Base-by-base conservation (phyloP, 2,797 vertebrate species). In the Sebastes vulpes region DNA sequence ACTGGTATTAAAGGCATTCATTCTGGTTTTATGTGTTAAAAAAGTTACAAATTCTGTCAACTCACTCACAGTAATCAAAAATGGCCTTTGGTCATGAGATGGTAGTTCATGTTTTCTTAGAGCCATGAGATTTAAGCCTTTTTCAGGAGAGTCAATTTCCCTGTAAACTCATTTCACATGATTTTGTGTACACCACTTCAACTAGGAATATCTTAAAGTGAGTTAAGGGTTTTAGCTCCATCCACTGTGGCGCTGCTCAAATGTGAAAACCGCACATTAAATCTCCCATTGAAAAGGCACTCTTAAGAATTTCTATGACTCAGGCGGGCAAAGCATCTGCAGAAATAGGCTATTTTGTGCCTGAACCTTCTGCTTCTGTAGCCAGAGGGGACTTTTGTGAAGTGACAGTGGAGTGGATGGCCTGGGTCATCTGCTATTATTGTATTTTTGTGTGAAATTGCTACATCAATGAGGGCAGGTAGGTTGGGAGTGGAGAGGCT, bases 391-490 rank as follows among this genome's bases (percentile, higher is more conserved):
- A 48, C 70, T 77, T 89, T 74, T 73, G 65, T 77, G 81, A 82
- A 89, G 85, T 54, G 82, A 87, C 81, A 84, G 70, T 80, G 58
- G 68, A 90, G 88, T 68, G 68, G 82, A 82, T 72, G 82, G 83
- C 72, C 74, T 10, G 38, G 82, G 88, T 89, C 86, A 77, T 81
- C 67, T 59, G 84, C 85, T 65, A 75, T 88, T 89, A 85, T 85
- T 83, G 80, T 84, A 77, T 89, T 82, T 89, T 71, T 80, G 80
- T 74, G 72, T 84, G 60, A 84, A 88, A 90, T 82, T 91, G 85
- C 79, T 65, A 68, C 86, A 84, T 91, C 79, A 86, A 64, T 90
- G 84, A 85, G 86, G 76, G 65, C 61, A 82, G 79, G 80, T 59
- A 67, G 82, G 75, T 66, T 86, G 50, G 74, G 21, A 85, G 69